A percentile compares a stretch with the other conserved stretches of the same genome.
These are phyloP conservation scores for Varecia variegata DNA, from an alignment of 2,797 vertebrate species.

Conservation along the genomic window DNA sequence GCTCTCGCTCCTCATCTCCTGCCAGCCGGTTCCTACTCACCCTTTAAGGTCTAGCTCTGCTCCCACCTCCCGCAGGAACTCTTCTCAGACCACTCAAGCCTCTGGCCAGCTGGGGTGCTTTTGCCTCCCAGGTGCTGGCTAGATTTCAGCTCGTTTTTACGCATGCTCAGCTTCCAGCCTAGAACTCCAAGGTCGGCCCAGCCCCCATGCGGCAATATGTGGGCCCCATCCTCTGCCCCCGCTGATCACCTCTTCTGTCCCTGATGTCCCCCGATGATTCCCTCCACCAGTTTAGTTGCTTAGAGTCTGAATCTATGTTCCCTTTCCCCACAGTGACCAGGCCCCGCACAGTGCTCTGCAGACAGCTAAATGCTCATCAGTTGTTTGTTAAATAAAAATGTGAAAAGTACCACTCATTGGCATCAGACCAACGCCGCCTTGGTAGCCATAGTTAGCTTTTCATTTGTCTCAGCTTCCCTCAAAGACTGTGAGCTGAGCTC, in stretches of 20 bases:
- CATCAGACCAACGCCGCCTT: slow-evolving; percentile 56
- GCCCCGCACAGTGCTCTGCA: slow-evolving; percentile 41
- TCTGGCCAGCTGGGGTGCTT: background rate
- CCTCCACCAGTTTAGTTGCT: background rate
- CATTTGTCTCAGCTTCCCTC: slow-evolving; percentile 54
- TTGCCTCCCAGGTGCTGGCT: background rate
- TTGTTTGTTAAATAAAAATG: slow-evolving; percentile 77
- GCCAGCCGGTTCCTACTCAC: background rate
- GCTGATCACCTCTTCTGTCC: background rate
- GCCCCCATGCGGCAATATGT: background rate
- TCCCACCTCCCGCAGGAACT: background rate
- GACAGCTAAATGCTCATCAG: slow-evolving; percentile 75
- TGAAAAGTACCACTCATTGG: slow-evolving; percentile 70
- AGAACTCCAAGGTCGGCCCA: background rate
- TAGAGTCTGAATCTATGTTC: background rate
- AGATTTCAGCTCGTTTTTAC: background rate
- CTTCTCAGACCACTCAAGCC: background rate
- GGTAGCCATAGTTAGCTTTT: slow-evolving; percentile 68
- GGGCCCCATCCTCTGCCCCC: no score
- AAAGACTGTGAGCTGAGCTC: slow-evolving; percentile 41
- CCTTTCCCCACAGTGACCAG: slow-evolving; percentile 32
- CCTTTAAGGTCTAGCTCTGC: background rate
- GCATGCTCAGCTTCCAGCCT: background rate
- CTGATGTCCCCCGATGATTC: background rate
- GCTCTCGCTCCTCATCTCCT: background rate